Conservation (phyloP, 1,140 invertebrate species). For the Yoshiicerus persimilis region DNA sequence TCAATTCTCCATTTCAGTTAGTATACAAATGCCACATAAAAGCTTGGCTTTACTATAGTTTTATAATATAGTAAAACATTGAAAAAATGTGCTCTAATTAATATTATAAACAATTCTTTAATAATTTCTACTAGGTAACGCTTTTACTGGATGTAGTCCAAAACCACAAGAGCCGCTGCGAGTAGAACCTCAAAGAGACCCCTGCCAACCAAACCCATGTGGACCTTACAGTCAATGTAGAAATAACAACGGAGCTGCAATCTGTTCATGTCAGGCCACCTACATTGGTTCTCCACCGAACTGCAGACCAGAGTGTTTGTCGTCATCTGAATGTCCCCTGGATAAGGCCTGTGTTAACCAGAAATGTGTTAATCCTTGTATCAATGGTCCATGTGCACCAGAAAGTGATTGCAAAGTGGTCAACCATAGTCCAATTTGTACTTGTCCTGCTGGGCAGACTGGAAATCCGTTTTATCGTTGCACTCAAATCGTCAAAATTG, state of each 20-base stretch:
- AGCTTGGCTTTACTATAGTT: too few species aligned
- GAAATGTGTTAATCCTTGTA: conserved; percentile 66
- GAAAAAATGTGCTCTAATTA: too few species aligned
- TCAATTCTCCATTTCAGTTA: too few species aligned
- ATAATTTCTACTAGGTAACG: too few species aligned
- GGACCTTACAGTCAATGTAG: conserved; percentile 73
- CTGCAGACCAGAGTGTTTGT: conserved; percentile 70
- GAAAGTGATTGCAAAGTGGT: conserved; percentile 71
- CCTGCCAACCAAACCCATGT: conserved; percentile 72
- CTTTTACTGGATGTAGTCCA: conserved; percentile 66
- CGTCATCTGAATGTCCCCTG: conserved; percentile 69
- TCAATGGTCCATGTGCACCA: conserved; percentile 54
- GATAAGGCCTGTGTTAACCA: conserved; percentile 58
- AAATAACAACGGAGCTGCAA: conserved; percentile 60
- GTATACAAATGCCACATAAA: too few species aligned
- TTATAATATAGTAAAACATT: too few species aligned
- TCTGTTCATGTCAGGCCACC: conserved; percentile 63
- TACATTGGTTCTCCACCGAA: conserved; percentile 67
- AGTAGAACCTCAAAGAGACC: conserved; percentile 1
- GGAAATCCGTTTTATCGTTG: conserved; percentile 74
- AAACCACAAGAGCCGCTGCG: conserved; percentile 60
- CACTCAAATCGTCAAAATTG: conserved; percentile 47
- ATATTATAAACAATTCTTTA: too few species aligned
- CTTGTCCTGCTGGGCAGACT: conserved; percentile 67
- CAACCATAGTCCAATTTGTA: conserved; percentile 80